A percentile compares a stretch with the other conserved stretches of the same genome.
Conservation (phyloP, 2,113 vertebrate genomes). For the Hystrix brachyura region DNA sequence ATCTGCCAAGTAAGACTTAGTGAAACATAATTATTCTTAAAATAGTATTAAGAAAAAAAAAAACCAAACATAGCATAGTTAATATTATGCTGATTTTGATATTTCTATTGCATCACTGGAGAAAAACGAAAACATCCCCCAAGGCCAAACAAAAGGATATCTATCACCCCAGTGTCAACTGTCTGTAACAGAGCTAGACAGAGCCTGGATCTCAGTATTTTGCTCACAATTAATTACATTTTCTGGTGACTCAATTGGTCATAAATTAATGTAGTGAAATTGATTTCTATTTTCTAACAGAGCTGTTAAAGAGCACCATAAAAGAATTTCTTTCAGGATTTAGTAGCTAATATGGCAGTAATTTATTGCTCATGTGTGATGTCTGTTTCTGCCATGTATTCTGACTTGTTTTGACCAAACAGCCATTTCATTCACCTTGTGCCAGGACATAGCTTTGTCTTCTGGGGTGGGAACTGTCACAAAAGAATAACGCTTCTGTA, state of each 20-base stretch:
- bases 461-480: background rate
- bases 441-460: constrained; percentile 43
- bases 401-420: constrained; percentile 55
- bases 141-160: background rate
- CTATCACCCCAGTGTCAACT: background rate
- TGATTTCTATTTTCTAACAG: constrained; percentile 39
- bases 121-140: background rate
- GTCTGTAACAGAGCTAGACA: background rate
- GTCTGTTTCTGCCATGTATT: background rate
- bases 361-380: constrained; percentile 58
- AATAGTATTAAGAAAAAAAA: background rate
- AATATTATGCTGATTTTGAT: background rate
- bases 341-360: constrained; percentile 16
- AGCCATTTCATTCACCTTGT: constrained; percentile 61
- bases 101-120: background rate
- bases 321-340: constrained; percentile 39
- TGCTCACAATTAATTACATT: background rate
- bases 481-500: constrained; percentile 54
- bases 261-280: constrained; percentile 46
- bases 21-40: constrained; percentile 20
- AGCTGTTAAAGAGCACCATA: constrained; percentile 53
- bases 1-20: background rate
- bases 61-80: background rate
- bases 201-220: background rate
- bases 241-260: background rate